phyloP scores from a whole-genome alignment of 1,140 invertebrate genomes.

The Agrypnia vestita region DNA sequence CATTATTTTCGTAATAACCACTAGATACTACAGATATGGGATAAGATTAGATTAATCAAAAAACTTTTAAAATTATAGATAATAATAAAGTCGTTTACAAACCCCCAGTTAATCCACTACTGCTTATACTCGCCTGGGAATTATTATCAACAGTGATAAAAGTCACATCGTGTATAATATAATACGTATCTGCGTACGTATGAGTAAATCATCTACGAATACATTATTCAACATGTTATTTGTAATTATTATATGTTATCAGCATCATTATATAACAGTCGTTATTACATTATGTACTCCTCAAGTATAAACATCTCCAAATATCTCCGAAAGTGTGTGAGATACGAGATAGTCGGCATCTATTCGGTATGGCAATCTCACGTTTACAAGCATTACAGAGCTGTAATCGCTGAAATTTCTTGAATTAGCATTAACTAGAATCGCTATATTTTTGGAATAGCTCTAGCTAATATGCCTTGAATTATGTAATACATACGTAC shows the following conservation, averaged over 20 bases:
- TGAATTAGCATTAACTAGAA: too few relatives aligned
- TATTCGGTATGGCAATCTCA: too few relatives aligned
- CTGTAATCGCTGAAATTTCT: too few relatives aligned
- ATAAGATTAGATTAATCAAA: neutral
- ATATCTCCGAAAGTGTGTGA: neutral
- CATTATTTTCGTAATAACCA: too few relatives aligned
- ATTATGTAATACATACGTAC: too few relatives aligned
- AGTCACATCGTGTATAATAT: constrained; percentile 4
- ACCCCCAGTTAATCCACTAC: neutral
- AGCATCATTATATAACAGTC: neutral
- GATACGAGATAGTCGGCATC: too few relatives aligned
- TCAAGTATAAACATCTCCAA: constrained; percentile 12
- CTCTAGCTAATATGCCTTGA: too few relatives aligned
- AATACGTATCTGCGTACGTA: too few relatives aligned
- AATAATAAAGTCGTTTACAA: constrained; percentile 2
- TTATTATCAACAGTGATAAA: constrained; percentile 27
- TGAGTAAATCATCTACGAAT: neutral
- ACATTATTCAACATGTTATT: constrained; percentile 24
- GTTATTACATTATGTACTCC: neutral
- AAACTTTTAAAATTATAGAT: neutral
- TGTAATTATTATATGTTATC: constrained; percentile 36
- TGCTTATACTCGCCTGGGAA: neutral
- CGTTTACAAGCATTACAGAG: too few relatives aligned
- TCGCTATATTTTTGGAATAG: too few relatives aligned
- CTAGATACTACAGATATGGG: too few relatives aligned